phyloP scores from a whole-genome alignment of 2,888 invertebrate species.

The Anoncus sp. region DNA sequence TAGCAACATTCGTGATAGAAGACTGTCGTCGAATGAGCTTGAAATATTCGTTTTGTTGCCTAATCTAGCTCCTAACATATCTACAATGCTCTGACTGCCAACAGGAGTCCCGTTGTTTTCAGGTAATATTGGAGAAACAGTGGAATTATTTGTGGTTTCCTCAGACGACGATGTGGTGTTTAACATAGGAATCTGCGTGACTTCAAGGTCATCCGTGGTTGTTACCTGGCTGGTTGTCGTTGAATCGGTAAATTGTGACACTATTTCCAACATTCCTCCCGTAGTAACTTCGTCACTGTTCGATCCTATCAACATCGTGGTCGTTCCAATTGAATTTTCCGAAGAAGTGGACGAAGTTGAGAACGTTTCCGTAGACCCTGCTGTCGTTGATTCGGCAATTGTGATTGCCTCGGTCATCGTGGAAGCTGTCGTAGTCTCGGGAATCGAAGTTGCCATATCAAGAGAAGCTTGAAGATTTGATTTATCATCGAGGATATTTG shows the following conservation, averaged over 20 bases:
- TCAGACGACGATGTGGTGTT: constrained; percentile 54
- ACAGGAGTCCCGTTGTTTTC: constrained; percentile 48
- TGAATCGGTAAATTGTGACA: constrained; percentile 56
- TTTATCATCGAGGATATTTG: neutral
- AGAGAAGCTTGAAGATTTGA: constrained; percentile 27
- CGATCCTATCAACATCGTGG: constrained; percentile 18
- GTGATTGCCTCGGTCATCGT: constrained; percentile 44
- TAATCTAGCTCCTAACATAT: constrained; percentile 46
- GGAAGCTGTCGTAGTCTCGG: constrained; percentile 50
- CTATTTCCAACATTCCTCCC: constrained; percentile 54
- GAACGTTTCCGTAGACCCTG: constrained; percentile 34
- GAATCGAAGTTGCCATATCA: constrained; percentile 44
- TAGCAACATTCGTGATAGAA: constrained; percentile 63
- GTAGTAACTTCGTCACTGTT: constrained; percentile 54
- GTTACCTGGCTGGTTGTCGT: constrained; percentile 61
- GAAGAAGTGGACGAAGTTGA: constrained; percentile 16
- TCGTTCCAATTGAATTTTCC: constrained; percentile 15
- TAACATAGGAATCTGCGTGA: constrained; percentile 45
- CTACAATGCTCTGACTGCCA: constrained; percentile 31
- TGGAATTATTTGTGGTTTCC: constrained; percentile 48
- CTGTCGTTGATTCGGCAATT: constrained; percentile 41
- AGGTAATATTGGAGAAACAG: constrained; percentile 29
- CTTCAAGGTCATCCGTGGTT: constrained; percentile 41
- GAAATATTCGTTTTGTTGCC: constrained; percentile 46
- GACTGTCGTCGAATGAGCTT: constrained; percentile 47